Conservation (phyloP, 1,140 invertebrate species). For the Danaus plexippus region DNA sequence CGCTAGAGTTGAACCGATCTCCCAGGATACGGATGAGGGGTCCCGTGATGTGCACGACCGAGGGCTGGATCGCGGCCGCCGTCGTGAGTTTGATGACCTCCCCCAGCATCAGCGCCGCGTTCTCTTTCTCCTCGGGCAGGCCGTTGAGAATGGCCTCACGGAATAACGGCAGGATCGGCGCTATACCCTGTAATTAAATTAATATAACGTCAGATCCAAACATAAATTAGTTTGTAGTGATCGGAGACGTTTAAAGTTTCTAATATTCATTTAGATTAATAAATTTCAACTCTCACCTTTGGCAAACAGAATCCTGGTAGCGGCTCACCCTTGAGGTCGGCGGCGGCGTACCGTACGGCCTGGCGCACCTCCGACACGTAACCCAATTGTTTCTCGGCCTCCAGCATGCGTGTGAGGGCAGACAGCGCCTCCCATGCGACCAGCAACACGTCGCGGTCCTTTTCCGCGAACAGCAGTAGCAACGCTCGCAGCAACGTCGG, state of each 20-base stretch:
- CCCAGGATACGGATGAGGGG: slow-evolving; percentile 97
- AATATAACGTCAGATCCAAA: too few species aligned
- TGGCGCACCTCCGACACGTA: slow-evolving; percentile 92
- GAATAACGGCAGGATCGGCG: slow-evolving; percentile 94
- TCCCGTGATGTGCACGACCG: slow-evolving; percentile 97
- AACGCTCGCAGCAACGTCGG: slow-evolving; percentile 90
- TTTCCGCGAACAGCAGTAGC: slow-evolving; percentile 87
- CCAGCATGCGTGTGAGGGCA: slow-evolving; percentile 91
- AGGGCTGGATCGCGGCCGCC: slow-evolving; percentile 89
- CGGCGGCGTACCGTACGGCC: slow-evolving; percentile 90
- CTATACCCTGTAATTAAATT: slow-evolving; percentile 79
- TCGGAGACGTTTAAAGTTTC: too few species aligned
- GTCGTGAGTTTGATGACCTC: slow-evolving; percentile 93
- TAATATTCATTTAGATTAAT: too few species aligned
- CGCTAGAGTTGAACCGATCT: slow-evolving; percentile 92
- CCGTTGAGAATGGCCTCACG: slow-evolving; percentile 97
- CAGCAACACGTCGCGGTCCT: slow-evolving; percentile 85
- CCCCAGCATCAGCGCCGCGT: slow-evolving; percentile 92
- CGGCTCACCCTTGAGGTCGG: slow-evolving; percentile 85
- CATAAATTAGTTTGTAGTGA: too few species aligned
- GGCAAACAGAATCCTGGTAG: slow-evolving; percentile 96
- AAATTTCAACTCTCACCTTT: slow-evolving; percentile 71
- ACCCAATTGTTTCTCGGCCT: slow-evolving; percentile 84
- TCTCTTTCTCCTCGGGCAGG: slow-evolving; percentile 94
- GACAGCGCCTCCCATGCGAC: slow-evolving; percentile 64